Base-by-base conservation (phyloP, 2,888 invertebrate species). In the Mesochorus sp. region DNA sequence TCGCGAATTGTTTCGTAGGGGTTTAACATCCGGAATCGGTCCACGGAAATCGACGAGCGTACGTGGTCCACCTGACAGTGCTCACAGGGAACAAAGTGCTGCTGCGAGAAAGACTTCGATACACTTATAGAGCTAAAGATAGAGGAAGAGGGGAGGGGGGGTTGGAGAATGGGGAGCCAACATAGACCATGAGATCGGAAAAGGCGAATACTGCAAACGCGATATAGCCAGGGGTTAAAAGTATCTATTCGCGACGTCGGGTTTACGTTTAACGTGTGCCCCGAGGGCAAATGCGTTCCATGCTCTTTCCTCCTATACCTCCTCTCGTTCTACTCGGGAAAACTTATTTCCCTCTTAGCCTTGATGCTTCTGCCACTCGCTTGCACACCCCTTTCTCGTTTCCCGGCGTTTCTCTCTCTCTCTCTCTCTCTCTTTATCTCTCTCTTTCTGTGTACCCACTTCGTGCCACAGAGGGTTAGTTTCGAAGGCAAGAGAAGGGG, bases 281-380 rank as follows among this genome's bases (percentile, higher is more conserved):
- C 53, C 19, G 8, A 44, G 62, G 61, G 71, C 71, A 72, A 72
- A 72, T 72, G 47, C 39, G 70, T 61, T 70, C 49, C 59, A n/a
- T n/a, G n/a, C 39, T 3, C 39, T n/a, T n/a, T 12, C 3, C 39
- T 12, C 39, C 39, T 3, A n/a, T 14, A 39, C 39, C 39, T 37
- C 44, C 44, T 1, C 8, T 47, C 39, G n/a, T 21, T 8, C 19
- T 19, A 21, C 47, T 51, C 62, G 8, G 53, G 62, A 62, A 72
- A 72, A 72, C 71, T 72, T 72, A 72, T 72, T 62, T 72, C 62
- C 71, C 71, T 72, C 62, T 72, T 62, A 72, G 71, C 53, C 53
- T 51, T 31, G 70, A 47, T 47, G 37, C 31, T 61, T 51, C 21
- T 28, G 26, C 26, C 61, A 12, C 47, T 28, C 12, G 21, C 55